Evolutionary conservation across 92 coral and sea anemone species (phyloP), one percentile per base, ranked within the genome.

Genomic region (Plumapathes pennacea): DNA sequence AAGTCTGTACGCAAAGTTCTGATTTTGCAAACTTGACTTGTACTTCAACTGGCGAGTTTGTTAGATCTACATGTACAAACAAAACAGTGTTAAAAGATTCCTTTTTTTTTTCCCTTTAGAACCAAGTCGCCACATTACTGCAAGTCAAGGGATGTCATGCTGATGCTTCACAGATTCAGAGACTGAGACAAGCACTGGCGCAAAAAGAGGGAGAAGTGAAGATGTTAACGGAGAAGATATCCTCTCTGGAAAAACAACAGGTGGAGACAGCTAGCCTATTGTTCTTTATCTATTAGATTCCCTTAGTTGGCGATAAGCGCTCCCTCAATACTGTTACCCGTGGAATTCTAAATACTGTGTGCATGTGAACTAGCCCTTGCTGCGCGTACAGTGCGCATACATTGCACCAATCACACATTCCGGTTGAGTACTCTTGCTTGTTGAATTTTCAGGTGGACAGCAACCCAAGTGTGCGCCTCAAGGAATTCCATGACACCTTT

Each of bases 201-300:
- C 98, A 83, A 37, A 92, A 83, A 25, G 90, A 86, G 72, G 89
- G 83, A 28, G 98, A 92, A 64, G 71, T 80, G 25, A 85, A 88
- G 67, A 81, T 74, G 61, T 73, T 92, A 20, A 69, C 71, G 54
- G 80, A 74, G 25, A 92, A 92, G 49, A 69, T 92, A 6, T 78
- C 77, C 38, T 53, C 57, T 32, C 39, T 89, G 60, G 96, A 89
- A 47, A 81, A 81, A 28, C 80, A 81, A 33, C 82, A 73, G 80
- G 89, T 90, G 56, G 21, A 27, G 38, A 41, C 27, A 19, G 28
- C 5, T 26, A n/a, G 8, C 8, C 25, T 17, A 8, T 7, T 46
- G 8, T n/a, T 46, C 52, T 50, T 50, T 5, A n/a, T n/a, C n/a
- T n/a, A n/a, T n/a, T n/a, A n/a, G n/a, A n/a, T n/a, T n/a, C n/a